Base-by-base conservation (phyloP, 2,113 vertebrate species). In the Dolichallabes microphthalmus region DNA sequence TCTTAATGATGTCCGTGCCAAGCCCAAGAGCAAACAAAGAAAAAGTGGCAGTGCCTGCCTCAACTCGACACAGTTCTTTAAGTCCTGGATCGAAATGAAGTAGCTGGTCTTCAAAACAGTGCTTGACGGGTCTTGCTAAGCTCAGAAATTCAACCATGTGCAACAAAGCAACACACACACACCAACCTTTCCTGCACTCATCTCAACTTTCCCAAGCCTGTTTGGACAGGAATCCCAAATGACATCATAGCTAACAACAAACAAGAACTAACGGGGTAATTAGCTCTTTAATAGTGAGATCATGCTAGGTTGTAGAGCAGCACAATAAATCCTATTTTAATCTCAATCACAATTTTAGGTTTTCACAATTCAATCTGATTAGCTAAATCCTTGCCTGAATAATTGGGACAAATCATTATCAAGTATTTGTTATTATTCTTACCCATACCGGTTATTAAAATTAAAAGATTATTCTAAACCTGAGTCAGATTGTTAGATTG, bases 21-120 rank as follows among this genome's bases (percentile, higher is more conserved):
- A 89, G 52, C 66, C 71, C 39, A 53, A 32, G 57, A 80, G 50
- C n/a, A 87, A 86, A 86, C 82, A 86, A 85, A 79, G 82, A 22
- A 63, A 68, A 69, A 32, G 64, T 85, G 80, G 63, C 58, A 83
- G 53, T 77, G 74, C 88, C n/a, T 85, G 82, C 60, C 83, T 83
- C 25, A 63, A 85, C 86, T 66, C 19, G 82, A 83, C 75, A 68
- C 63, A 22, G 14, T 76, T 82, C 74, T 57, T 60, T 17, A 80
- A 75, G 10, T 80, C 79, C 74, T 60, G 35, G 27, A 75, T 74
- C 50, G 57, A 64, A 74, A 39, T 85, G 66, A 87, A 66, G 86
- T 13, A 61, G 39, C 69, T 74, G 27, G 50, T 82, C 52, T 85
- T 69, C 74, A 69, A 82, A 83, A 71, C 39, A 82, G 68, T 88